Base-by-base conservation (phyloP, 2,113 vertebrate genomes). In the Melanostigma gelatinosum region DNA sequence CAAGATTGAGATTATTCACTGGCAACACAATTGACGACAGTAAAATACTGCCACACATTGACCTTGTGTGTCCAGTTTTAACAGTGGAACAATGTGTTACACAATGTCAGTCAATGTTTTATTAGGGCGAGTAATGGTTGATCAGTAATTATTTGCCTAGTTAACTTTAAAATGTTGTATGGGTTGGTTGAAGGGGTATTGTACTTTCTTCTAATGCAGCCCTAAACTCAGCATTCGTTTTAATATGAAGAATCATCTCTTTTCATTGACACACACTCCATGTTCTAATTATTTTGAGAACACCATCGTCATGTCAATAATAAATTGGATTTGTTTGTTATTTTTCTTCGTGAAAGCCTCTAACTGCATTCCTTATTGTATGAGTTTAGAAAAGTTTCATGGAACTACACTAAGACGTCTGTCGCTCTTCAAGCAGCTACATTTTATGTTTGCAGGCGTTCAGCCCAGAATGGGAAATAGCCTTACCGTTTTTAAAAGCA, bases 241-340 rank as follows among this genome's bases (percentile, higher is more conserved):
- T 29, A 55, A 72, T 38, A 60, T 61, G 8, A 34, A 64, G 11
- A 52, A 22, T n/a, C 3, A 3, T 65, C 0, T 29, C 5, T 44
- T n/a, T 38, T 57, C 15, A 27, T 63, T 83, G 13, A 66, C 36
- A 66, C 77, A 68, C 67, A 85, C 84, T 88, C 77, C 81, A 76
- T 50, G 46, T 34, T 78, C 18, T 24, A 22, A 22, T 57, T 64
- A 6, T 52, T 81, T 64, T 60, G 42, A 46, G 18, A 55, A 64
- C 74, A 15, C 6, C 62, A 12, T 44, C 46, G 46, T 38, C 1
- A 32, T 81, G 62, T 74, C 24, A 70, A 24, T 80, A 88, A 80
- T 84, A 87, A 87, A 87, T 38, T 75, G 48, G 64, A 29, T 83
- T 85, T 79, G 20, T 75, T 72, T 72, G 60, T 27, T 32, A 32